Evolutionary conservation across 2,888 invertebrate species (phyloP).

Genomic region (Caenorhabditis zanzibari): DNA sequence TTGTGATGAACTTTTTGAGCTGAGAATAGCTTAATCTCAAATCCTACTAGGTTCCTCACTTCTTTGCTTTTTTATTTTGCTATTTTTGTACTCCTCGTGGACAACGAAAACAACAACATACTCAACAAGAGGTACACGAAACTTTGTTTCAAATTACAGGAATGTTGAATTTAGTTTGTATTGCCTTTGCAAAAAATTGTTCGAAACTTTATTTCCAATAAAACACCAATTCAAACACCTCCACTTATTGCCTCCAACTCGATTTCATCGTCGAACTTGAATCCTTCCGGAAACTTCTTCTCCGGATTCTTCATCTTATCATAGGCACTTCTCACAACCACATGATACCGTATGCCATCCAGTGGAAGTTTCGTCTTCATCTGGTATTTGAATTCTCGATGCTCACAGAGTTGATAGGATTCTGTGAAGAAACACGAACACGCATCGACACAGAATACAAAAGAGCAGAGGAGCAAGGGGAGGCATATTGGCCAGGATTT

Average conservation of each 20-base stretch:
- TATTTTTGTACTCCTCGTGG: too few species aligned
- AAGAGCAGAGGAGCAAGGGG: not conserved
- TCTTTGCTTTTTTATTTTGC: too few species aligned
- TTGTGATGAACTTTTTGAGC: too few species aligned
- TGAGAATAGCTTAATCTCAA: too few species aligned
- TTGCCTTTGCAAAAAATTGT: too few species aligned
- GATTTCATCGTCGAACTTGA: not conserved
- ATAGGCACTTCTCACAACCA: not conserved
- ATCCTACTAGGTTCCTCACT: too few species aligned
- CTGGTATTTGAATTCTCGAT: not conserved
- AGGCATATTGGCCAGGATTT: slow-evolving; percentile 5
- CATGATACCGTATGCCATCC: not conserved
- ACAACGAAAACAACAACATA: too few species aligned
- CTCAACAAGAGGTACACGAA: too few species aligned
- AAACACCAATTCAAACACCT: too few species aligned
- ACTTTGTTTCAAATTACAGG: too few species aligned
- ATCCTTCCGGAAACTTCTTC: not conserved
- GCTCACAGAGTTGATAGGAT: not conserved
- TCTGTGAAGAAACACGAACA: not conserved
- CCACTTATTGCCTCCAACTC: not conserved
- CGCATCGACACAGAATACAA: not conserved
- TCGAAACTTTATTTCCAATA: too few species aligned
- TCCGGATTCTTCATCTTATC: not conserved
- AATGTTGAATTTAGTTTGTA: too few species aligned
- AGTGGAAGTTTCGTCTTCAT: not conserved